phyloP scores from a whole-genome alignment of 2,113 vertebrate genomes.

The Campylorhamphus procurvoides region DNA sequence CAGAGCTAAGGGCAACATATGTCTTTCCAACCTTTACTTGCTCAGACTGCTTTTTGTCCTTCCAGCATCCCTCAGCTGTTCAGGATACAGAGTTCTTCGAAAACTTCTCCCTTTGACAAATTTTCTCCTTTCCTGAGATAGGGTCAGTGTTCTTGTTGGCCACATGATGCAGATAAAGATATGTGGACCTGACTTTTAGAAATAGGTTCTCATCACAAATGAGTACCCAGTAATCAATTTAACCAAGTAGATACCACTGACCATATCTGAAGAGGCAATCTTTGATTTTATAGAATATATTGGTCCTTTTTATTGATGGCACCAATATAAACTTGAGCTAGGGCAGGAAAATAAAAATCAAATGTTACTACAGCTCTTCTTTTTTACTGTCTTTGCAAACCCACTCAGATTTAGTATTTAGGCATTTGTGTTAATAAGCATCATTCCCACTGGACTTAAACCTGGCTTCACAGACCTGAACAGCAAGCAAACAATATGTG shows the following conservation, averaged over 20 bases:
- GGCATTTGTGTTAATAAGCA: background rate
- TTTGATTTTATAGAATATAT: background rate
- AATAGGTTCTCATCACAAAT: background rate
- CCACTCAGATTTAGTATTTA: background rate
- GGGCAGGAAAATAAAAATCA: background rate
- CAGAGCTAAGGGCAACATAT: conserved; percentile 11
- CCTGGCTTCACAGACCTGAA: background rate
- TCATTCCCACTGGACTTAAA: background rate
- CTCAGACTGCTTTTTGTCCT: background rate
- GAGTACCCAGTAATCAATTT: background rate
- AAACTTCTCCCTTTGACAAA: background rate
- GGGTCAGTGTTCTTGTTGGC: background rate
- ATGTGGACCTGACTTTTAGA: background rate
- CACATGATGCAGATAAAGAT: background rate
- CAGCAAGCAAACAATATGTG: background rate
- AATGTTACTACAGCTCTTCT: background rate
- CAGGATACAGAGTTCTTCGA: background rate
- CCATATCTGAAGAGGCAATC: background rate
- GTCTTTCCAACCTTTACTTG: conserved; percentile 9
- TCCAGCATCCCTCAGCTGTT: background rate
- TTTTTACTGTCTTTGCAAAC: background rate
- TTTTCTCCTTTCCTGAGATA: background rate
- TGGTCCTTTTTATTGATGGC: background rate
- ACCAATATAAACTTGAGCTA: background rate
- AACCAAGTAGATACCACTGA: background rate